phyloP scores from a whole-genome alignment of 2,888 invertebrate species.

The Homarus gammarus region DNA sequence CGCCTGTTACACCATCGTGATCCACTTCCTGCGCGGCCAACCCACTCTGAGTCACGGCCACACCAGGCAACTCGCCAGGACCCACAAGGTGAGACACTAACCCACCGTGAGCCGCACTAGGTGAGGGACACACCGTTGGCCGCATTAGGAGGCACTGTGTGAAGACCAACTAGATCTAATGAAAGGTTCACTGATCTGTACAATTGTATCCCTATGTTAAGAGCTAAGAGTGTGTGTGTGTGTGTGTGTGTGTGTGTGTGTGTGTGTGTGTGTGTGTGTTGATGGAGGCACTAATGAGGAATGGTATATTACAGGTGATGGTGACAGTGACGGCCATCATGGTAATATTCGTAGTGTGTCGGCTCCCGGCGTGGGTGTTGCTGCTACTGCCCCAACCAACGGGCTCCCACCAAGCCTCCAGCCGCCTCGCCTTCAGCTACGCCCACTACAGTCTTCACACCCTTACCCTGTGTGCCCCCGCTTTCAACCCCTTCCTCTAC shows the following conservation, averaged over 20 bases:
- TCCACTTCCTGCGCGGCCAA: conserved; percentile 33
- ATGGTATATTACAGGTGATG: too few relatives aligned
- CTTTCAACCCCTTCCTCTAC: too few relatives aligned
- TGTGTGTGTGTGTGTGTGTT: too few relatives aligned
- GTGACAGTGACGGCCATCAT: conserved; percentile 15
- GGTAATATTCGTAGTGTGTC: conserved; percentile 40
- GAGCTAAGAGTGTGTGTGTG: too few relatives aligned
- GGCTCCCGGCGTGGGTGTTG: conserved; percentile 29
- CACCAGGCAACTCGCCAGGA: background rate
- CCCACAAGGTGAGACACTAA: background rate
- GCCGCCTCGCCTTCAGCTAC: conserved; percentile 18
- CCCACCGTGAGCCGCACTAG: too few relatives aligned
- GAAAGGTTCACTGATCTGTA: too few relatives aligned
- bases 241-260: too few relatives aligned
- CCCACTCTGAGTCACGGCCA: background rate
- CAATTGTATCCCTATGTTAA: too few relatives aligned
- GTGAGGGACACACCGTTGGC: too few relatives aligned
- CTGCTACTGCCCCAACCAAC: background rate
- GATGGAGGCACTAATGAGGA: too few relatives aligned
- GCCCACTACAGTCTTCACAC: conserved; percentile 27
- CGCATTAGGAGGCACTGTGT: too few relatives aligned
- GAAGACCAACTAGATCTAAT: too few relatives aligned
- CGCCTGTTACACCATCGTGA: conserved; percentile 11
- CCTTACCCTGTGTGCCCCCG: conserved; percentile 30
- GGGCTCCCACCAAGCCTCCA: background rate